Conservation (phyloP, 2,888 invertebrate species). For the Melanostoma scalare region DNA sequence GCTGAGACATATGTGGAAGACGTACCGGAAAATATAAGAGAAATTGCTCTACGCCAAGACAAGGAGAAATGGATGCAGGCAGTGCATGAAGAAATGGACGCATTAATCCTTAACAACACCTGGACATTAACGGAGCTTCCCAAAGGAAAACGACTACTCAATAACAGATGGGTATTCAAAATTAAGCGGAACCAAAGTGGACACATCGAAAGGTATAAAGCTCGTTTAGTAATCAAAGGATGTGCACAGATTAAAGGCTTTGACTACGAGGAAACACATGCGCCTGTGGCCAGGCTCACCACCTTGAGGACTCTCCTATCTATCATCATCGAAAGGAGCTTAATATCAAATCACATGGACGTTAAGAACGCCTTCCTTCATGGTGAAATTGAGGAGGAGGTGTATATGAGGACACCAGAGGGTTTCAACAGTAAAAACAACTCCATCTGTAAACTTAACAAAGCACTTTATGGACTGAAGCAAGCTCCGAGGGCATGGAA, state of each 20-base stretch:
- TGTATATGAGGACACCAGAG: constrained; percentile 7
- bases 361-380: constrained; percentile 2
- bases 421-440: constrained; percentile 2
- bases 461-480: neutral
- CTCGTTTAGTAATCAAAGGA: neutral
- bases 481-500: constrained; percentile 9
- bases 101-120: constrained; percentile 18
- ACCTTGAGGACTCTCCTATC: constrained; percentile 7
- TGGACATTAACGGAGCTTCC: constrained; percentile 29
- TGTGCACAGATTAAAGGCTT: constrained; percentile 10
- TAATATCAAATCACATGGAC: neutral
- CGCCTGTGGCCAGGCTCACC: constrained; percentile 4
- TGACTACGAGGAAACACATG: constrained; percentile 4
- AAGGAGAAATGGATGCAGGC: constrained; percentile 20
- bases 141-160: constrained; percentile 18
- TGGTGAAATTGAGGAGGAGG: constrained; percentile 15
- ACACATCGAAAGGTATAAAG: constrained; percentile 4
- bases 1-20: constrained; percentile 32
- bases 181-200: constrained; percentile 8
- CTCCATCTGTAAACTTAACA: neutral
- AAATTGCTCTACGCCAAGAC: constrained; percentile 21
- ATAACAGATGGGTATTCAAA: neutral
- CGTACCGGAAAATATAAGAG: constrained; percentile 21
- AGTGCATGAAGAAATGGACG: constrained; percentile 21
- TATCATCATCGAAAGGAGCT: constrained; percentile 5